Conservation (phyloP, 2,113 vertebrate species). For the Ginglymostoma cirratum region DNA sequence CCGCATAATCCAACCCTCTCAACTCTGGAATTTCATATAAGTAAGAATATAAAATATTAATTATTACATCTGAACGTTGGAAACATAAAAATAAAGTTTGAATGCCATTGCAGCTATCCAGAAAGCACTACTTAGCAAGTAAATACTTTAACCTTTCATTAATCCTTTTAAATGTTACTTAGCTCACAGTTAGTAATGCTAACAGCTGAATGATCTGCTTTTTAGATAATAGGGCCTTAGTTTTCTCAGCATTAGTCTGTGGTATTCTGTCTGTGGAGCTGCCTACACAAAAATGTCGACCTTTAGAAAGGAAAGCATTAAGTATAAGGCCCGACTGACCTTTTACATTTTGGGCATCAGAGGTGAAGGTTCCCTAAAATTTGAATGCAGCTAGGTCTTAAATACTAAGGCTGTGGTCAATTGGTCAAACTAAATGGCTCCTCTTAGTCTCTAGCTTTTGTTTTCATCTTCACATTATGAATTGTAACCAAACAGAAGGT, state of each 20-base stretch:
- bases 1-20: no score
- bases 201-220: conserved; percentile 47
- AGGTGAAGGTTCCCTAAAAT: conserved; percentile 28
- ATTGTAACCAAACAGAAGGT: conserved; percentile 14
- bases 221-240: conserved; percentile 49
- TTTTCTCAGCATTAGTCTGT: conserved; percentile 42
- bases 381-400: conserved; percentile 23
- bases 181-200: conserved; percentile 45
- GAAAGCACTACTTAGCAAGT: neutral
- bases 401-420: conserved; percentile 25
- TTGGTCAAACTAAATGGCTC: conserved; percentile 23
- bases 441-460: neutral
- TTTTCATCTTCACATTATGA: conserved; percentile 28
- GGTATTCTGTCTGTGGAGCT: conserved; percentile 44
- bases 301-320: conserved; percentile 41
- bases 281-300: conserved; percentile 51
- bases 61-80: no score
- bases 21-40: no score
- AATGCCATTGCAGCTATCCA: neutral
- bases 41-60: no score
- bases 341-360: conserved; percentile 35
- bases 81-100: neutral
- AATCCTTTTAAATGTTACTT: conserved; percentile 3
- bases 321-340: conserved; percentile 43
- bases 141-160: conserved; percentile 5